These are phyloP conservation scores for Macrosoma leucophasiata DNA, from an alignment of 2,888 invertebrate species.

Conservation along the genomic window DNA sequence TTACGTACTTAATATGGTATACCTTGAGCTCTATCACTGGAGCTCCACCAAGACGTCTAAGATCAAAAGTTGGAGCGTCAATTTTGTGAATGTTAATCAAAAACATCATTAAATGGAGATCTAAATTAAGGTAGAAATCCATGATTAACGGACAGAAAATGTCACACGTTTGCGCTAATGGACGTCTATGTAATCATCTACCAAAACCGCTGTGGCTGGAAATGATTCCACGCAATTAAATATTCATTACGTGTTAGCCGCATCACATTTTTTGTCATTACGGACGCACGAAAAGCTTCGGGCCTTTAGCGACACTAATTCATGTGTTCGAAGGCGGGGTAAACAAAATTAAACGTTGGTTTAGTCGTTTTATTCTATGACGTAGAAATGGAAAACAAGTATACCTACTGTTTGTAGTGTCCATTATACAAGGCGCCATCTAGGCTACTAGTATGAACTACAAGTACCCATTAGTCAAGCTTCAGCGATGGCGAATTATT, in stretches of 20 bases:
- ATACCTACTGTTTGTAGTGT: too few relatives aligned
- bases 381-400: too few relatives aligned
- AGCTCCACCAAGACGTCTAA: too few relatives aligned
- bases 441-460: slow-evolving; percentile 24
- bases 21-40: too few relatives aligned
- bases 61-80: too few relatives aligned
- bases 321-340: too few relatives aligned
- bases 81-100: background rate
- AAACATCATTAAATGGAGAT: background rate
- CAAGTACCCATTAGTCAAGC: too few relatives aligned
- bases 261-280: slow-evolving; percentile 59
- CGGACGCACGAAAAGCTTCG: slow-evolving; percentile 44
- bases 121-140: background rate
- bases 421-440: too few relatives aligned
- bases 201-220: slow-evolving; percentile 34
- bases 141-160: background rate
- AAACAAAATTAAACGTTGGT: too few relatives aligned
- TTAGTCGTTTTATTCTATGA: too few relatives aligned
- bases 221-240: slow-evolving; percentile 66
- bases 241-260: slow-evolving; percentile 56
- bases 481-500: too few relatives aligned
- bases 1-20: too few relatives aligned
- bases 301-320: slow-evolving; percentile 34
- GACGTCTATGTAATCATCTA: slow-evolving; percentile 1
- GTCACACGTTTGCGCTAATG: background rate